Base-by-base conservation (phyloP, 2,797 vertebrate species). In the Bradypus variegatus region DNA sequence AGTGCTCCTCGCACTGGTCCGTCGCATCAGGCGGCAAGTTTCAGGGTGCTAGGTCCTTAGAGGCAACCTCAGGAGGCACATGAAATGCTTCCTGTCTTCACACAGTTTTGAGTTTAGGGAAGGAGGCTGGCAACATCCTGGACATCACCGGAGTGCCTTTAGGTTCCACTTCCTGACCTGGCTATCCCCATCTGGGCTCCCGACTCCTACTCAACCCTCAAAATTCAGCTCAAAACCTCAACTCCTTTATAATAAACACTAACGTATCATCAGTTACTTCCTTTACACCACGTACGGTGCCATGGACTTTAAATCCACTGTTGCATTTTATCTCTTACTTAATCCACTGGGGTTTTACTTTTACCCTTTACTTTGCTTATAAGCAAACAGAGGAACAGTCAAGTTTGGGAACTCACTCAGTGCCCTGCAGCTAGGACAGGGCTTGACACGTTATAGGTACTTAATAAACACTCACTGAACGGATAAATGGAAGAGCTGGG, bases 141-240 rank as follows among this genome's bases (percentile, higher is more conserved):
- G 50, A 29, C 9, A 0, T 36, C 18, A 29, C 0, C 2, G 6
- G 5, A 60, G 25, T 8, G 0, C 31, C n/a, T 0, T 4, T 1
- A 3, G 11, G 27, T 3, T 41, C 15, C 36, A 2, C 11, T n/a
- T 48, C 23, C 13, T 15, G 72, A 25, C 5, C 27, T 0, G 10
- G 3, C 25, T 36, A 6, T 36, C 25, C n/a, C n/a, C 19, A 2
- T 3, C 5, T 41, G 10, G 8, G 27, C 41, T 14, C 72, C 70
- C 70, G 33, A 13, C 48, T 27, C 58, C 45, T 16, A 25, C 67
- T 15, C n/a, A 21, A 50, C n/a, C 48, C 75, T 72, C 72, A 16
- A 23, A 53, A 7, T 2, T 18, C 4, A 65, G 72, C 60, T 38
- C 50, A 12, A 25, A 4, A 38, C 45, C 11, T 12, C n/a, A 41